A percentile compares a stretch with the other conserved stretches of the same genome.
Conservation (phyloP, 2,797 vertebrate species). For the Neopelma chrysocephalum region DNA sequence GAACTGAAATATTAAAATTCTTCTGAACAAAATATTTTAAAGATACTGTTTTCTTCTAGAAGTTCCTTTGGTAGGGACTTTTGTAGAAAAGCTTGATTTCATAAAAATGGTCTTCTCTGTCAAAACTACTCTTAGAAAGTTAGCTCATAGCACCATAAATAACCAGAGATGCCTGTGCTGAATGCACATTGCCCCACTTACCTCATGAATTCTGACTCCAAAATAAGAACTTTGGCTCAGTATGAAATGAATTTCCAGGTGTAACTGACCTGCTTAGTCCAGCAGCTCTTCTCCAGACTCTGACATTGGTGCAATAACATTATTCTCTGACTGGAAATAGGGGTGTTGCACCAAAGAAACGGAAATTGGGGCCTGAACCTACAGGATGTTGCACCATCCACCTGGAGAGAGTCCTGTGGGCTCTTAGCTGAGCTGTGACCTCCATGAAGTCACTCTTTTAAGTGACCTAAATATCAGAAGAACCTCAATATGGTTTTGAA, state of each 20-base stretch:
- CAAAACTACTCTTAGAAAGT: background rate
- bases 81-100: background rate
- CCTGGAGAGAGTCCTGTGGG: background rate
- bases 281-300: background rate
- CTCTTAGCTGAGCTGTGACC: background rate
- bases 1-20: conserved; percentile 3
- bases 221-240: background rate
- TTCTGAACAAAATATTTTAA: background rate
- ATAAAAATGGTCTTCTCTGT: background rate
- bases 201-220: background rate
- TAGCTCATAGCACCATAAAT: background rate
- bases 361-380: background rate
- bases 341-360: fast-evolving
- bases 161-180: background rate
- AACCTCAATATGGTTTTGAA: background rate
- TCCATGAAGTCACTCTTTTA: background rate
- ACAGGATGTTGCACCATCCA: too few species aligned
- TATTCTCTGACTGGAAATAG: background rate
- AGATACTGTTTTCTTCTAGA: background rate
- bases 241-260: background rate
- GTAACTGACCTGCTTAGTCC: background rate
- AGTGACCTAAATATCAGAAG: background rate
- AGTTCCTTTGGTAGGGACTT: background rate
- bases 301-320: background rate
- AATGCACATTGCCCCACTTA: background rate